Conservation (phyloP, 2,888 invertebrate genomes). For the Drosophila vallismaia region DNA sequence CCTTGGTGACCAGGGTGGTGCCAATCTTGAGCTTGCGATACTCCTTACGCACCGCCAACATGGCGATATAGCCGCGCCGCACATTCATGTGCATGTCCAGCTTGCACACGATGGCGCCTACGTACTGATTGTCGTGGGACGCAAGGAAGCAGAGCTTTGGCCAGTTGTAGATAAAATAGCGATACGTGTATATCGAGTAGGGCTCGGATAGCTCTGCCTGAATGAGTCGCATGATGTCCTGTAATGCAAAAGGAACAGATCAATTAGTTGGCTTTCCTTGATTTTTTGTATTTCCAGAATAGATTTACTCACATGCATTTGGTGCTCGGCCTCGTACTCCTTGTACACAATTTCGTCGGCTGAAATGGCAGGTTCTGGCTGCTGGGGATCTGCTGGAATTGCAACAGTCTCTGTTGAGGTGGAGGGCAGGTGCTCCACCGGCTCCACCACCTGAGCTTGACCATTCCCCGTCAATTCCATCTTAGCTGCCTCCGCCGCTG, state of each 20-base stretch:
- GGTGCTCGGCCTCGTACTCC: slow-evolving; percentile 96
- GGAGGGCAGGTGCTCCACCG: slow-evolving; percentile 6
- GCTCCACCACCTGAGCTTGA: background rate
- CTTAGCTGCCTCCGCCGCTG: background rate
- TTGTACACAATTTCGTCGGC: slow-evolving; percentile 85
- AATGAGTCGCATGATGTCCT: slow-evolving; percentile 98
- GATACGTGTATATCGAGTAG: slow-evolving; percentile 99
- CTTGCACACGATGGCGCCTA: slow-evolving; percentile 99
- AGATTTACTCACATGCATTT: slow-evolving; percentile 90
- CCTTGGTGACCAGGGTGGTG: slow-evolving; percentile 91
- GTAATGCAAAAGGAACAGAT: slow-evolving; percentile 1
- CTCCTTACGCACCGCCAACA: slow-evolving; percentile 98
- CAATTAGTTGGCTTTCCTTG: background rate
- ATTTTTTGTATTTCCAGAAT: background rate
- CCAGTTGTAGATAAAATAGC: slow-evolving; percentile 99
- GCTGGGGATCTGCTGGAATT: slow-evolving; percentile 34
- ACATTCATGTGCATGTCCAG: slow-evolving; percentile 96
- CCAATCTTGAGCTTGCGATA: slow-evolving; percentile 97
- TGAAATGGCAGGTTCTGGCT: slow-evolving; percentile 66
- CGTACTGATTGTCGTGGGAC: slow-evolving; percentile 93
- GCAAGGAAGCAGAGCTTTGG: slow-evolving; percentile 99
- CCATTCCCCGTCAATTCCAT: slow-evolving; percentile 22
- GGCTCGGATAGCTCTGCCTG: slow-evolving; percentile 99
- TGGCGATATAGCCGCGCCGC: slow-evolving; percentile 98
- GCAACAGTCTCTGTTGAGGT: slow-evolving; percentile 18